Evolutionary conservation across 2,113 vertebrate species (phyloP), one percentile per base, ranked within the genome.

Genomic region (Pavo muticus): DNA sequence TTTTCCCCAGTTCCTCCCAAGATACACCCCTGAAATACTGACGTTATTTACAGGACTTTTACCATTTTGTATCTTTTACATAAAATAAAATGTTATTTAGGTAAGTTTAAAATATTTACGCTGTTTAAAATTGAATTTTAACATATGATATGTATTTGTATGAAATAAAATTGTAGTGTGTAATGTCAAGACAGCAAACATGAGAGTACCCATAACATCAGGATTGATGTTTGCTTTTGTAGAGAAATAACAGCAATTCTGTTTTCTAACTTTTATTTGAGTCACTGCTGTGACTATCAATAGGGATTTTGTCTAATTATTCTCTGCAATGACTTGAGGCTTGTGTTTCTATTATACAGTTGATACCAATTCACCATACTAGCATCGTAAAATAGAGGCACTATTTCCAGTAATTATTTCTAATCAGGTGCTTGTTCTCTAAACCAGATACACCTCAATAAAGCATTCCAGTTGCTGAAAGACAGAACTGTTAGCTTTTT

Each of bases 271-370:
- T 50, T 42, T 32, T 85, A 27, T 87, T 69, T 73, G 59, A 91
- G 64, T 71, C 68, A 60, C 72, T 86, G 56, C 75, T 57, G 71
- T 80, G 87, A 45, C 68, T 94, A 50, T 71, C 91, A 80, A 23
- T 30, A 64, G 75, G 57, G 52, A 91, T 30, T 35, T 90, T 86
- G 56, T 77, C 82, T 93, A 88, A 90, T 93, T 93, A 86, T 80
- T 84, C 73, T 85, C 68, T 74, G 57, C 84, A 93, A 17, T 90
- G 82, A 75, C 72, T 37, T 5, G 40, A 90, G 61, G 35, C 40
- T 85, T 81, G 12, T 8, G 10, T 92, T 94, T 81, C 61, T 65
- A 32, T 95, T 91, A 45, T 65, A 25, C 3, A 71, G 27, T 27
- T 90, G 48, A 71, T 39, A 80, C 35, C 94, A 94, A 93, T 77